These are phyloP conservation scores for Scaptomyza graminum DNA, from an alignment of 1,140 invertebrate genomes.

Conservation along the genomic window DNA sequence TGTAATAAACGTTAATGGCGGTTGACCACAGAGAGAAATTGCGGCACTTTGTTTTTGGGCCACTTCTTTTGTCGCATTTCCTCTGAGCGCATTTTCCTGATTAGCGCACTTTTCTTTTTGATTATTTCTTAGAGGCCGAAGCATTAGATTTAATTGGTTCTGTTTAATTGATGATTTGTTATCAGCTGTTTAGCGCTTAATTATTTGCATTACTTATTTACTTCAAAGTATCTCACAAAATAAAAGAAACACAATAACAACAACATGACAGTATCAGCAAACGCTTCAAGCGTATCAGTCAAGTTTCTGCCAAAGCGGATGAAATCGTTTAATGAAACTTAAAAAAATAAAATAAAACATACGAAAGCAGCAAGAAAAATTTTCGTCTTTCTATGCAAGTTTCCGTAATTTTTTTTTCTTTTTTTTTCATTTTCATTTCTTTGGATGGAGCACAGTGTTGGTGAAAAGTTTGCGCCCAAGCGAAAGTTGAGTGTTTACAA, in stretches of 20 bases:
- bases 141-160: slow-evolving; percentile 70
- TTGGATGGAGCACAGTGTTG: slow-evolving; percentile 22
- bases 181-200: slow-evolving; percentile 76
- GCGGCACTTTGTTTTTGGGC: slow-evolving; percentile 63
- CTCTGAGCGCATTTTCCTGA: slow-evolving; percentile 41
- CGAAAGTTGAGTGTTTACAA: slow-evolving; percentile 66
- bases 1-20: slow-evolving; percentile 81
- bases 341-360: slow-evolving; percentile 19
- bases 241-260: slow-evolving; percentile 16
- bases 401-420: slow-evolving; percentile 20
- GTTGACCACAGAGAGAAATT: slow-evolving; percentile 80
- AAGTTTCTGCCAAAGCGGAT: slow-evolving; percentile 64
- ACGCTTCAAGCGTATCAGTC: slow-evolving; percentile 43
- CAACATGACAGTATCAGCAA: slow-evolving; percentile 11
- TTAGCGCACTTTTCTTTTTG: slow-evolving; percentile 46
- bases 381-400: slow-evolving; percentile 40
- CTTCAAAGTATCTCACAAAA: slow-evolving; percentile 21
- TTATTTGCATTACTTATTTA: slow-evolving; percentile 58
- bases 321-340: slow-evolving; percentile 67
- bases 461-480: slow-evolving; percentile 55
- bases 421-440: slow-evolving; percentile 29
- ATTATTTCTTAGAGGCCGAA: slow-evolving; percentile 14
- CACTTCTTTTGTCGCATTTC: slow-evolving; percentile 43
- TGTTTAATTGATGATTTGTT: slow-evolving; percentile 77
- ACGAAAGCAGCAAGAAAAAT: slow-evolving; percentile 31